Evolutionary conservation across 1,140 invertebrate species (phyloP).

Genomic region (Listronotus oregonensis): DNA sequence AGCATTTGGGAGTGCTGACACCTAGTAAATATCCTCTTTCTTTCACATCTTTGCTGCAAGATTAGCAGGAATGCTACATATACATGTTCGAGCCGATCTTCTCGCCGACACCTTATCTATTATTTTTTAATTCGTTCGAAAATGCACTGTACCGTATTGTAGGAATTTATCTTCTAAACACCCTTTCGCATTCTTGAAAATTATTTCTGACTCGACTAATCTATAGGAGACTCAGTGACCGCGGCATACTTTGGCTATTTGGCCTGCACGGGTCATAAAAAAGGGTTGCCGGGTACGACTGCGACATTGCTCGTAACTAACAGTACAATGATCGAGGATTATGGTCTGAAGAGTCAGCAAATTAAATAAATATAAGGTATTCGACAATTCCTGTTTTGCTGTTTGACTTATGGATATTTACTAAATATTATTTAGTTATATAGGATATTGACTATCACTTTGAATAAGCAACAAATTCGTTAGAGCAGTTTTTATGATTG

Average conservation of each 20-base stretch:
- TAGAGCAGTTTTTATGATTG: too few relatives aligned
- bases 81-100: slow-evolving; percentile 23
- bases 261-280: slow-evolving; percentile 13
- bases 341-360: too few relatives aligned
- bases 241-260: slow-evolving; percentile 18
- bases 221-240: slow-evolving; percentile 19
- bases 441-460: too few relatives aligned
- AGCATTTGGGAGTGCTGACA: slow-evolving; percentile 32
- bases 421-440: too few relatives aligned
- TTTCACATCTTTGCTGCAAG: slow-evolving; percentile 18
- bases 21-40: slow-evolving; percentile 29
- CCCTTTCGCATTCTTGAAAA: slow-evolving; percentile 29
- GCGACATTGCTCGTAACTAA: too few relatives aligned
- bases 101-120: slow-evolving; percentile 24
- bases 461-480: too few relatives aligned
- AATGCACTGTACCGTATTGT: slow-evolving; percentile 21
- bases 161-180: slow-evolving; percentile 34
- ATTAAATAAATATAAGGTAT: too few relatives aligned
- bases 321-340: too few relatives aligned
- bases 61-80: slow-evolving; percentile 33
- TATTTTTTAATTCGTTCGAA: slow-evolving; percentile 19
- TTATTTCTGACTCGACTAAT: slow-evolving; percentile 27
- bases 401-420: too few relatives aligned
- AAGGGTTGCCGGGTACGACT: not conserved
- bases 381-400: too few relatives aligned